Percentiles rank a stretch among this genome's conserved stretches.
Conservation (phyloP, 2,797 vertebrate species). For the Tamandua tetradactyla region DNA sequence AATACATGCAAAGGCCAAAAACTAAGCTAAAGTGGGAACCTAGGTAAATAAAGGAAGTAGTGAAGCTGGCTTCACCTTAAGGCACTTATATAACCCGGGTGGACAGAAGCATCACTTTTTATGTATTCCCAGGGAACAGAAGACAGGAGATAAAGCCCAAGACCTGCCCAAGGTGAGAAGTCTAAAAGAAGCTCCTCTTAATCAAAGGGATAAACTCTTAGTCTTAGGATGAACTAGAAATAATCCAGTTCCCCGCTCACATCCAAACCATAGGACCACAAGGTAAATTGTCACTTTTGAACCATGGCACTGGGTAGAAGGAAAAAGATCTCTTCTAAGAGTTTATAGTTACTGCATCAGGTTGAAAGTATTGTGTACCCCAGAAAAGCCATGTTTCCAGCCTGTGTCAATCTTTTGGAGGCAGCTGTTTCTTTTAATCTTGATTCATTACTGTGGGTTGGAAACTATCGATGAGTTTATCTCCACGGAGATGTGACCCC, state of each 20-base stretch:
- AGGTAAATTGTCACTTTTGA: background rate
- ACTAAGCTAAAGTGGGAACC: background rate
- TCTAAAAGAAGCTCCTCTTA: background rate
- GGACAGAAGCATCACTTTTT: background rate
- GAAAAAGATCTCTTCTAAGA: background rate
- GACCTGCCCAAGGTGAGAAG: background rate
- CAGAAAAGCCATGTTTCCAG: no score
- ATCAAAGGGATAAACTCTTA: background rate
- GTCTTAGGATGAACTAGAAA: background rate
- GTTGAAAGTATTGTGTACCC: no score
- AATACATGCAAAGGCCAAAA: background rate
- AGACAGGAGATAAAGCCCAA: background rate
- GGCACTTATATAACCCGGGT: background rate
- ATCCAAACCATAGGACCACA: background rate
- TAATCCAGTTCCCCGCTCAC: background rate
- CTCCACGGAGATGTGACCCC: no score
- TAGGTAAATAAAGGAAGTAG: background rate
- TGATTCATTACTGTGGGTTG: no score
- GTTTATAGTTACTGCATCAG: no score
- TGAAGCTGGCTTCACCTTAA: slow-evolving; percentile 11
- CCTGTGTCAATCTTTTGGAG: no score
- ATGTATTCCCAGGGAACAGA: background rate
- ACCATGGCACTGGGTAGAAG: background rate
- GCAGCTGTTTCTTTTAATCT: no score
- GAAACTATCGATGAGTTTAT: no score